Conservation (phyloP, 2,888 invertebrate genomes). For the Chelonus formosanus region DNA sequence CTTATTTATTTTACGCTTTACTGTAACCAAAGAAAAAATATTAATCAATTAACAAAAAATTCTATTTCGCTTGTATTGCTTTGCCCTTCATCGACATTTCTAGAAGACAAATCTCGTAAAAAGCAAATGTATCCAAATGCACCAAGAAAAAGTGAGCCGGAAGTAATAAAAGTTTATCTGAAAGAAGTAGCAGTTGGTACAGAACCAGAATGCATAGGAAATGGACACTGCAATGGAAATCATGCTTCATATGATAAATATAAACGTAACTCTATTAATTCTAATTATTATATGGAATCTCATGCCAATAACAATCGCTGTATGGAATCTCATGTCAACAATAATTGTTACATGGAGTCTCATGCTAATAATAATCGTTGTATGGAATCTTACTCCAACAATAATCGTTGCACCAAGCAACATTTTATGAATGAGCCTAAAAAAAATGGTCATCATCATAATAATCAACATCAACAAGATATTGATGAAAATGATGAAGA, state of each 20-base stretch:
- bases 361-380: conserved; percentile 29
- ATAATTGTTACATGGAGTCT: conserved; percentile 35
- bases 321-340: conserved; percentile 27
- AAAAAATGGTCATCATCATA: conserved; percentile 25
- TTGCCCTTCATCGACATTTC: conserved; percentile 17
- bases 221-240: conserved; percentile 25
- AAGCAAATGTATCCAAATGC: conserved; percentile 30
- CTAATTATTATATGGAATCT: conserved; percentile 35
- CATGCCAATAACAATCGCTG: conserved; percentile 29
- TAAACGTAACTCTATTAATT: conserved; percentile 46
- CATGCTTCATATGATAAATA: conserved; percentile 48
- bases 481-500: conserved; percentile 47
- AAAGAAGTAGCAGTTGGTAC: conserved; percentile 61
- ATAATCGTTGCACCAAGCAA: no score
- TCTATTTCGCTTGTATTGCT: conserved; percentile 23
- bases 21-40: no score
- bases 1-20: no score
- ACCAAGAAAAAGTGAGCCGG: conserved; percentile 36
- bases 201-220: conserved; percentile 49
- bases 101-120: conserved; percentile 37
- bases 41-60: no score
- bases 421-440: no score
- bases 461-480: conserved; percentile 29
- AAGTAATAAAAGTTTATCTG: conserved; percentile 58
- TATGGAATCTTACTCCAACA: conserved; percentile 27